Percentiles rank a stretch among this genome's conserved stretches.
Evolutionary conservation across 2,797 vertebrate genomes (phyloP).

Genomic region (Platalea minor): DNA sequence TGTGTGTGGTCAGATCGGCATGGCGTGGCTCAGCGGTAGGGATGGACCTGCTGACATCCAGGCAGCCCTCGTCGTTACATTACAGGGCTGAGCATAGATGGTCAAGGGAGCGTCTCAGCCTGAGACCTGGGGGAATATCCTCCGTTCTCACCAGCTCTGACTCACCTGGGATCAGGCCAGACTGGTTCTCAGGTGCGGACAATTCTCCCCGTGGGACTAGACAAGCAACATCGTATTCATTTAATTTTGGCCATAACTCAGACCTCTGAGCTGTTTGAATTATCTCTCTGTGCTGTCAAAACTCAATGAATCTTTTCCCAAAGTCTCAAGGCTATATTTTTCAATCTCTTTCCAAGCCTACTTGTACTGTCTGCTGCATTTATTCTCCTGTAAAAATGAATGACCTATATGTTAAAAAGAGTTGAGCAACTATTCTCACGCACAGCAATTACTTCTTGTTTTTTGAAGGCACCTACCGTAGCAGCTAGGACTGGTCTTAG

Average conservation of each 20-base stretch:
- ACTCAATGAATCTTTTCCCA: not conserved
- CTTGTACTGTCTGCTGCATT: not conserved
- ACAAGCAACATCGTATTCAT: not conserved
- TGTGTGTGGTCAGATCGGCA: rapidly evolving
- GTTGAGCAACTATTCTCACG: not conserved
- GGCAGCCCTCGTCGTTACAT: rapidly evolving
- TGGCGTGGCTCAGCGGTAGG: rapidly evolving
- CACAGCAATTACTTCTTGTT: not conserved
- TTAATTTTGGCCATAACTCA: not conserved
- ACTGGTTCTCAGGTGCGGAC: not conserved
- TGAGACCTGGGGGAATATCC: not conserved
- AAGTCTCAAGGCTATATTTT: slow-evolving; percentile 18
- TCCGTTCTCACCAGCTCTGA: not conserved
- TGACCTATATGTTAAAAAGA: not conserved
- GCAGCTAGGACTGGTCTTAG: not conserved
- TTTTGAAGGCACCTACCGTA: not conserved
- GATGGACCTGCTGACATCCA: not conserved
- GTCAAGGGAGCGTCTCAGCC: rapidly evolving
- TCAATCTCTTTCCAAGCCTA: not conserved
- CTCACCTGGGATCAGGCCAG: not conserved
- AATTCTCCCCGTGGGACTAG: not conserved
- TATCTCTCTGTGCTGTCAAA: not conserved
- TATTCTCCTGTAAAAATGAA: not conserved
- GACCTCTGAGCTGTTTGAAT: not conserved
- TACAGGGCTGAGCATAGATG: not conserved